Conservation (phyloP, 1,140 invertebrate genomes). For the Drosophila grimshawi region DNA sequence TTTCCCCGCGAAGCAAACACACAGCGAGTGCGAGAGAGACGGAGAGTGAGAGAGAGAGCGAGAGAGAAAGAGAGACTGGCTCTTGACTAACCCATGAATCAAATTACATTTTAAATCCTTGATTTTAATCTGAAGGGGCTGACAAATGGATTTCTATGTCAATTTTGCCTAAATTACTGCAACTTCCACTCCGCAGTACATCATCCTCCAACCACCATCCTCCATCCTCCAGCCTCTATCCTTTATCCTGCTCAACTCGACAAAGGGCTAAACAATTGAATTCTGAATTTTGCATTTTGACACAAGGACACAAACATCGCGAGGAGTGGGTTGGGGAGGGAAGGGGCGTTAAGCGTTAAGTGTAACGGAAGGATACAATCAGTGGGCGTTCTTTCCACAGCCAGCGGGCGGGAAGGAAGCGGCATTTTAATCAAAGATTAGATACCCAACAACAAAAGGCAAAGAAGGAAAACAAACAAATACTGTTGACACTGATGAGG, state of each 20-base stretch:
- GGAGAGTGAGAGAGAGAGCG: neutral
- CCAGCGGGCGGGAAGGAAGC: constrained; percentile 28
- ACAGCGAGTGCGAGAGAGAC: neutral
- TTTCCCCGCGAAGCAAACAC: constrained; percentile 1
- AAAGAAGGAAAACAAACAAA: constrained; percentile 4
- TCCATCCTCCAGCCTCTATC: neutral
- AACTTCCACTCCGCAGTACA: constrained; percentile 11
- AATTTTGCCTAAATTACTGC: constrained; percentile 66
- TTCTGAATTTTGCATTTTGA: constrained; percentile 73
- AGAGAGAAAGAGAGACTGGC: neutral
- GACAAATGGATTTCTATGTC: constrained; percentile 83
- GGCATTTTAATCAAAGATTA: constrained; percentile 83
- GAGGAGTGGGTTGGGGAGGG: neutral
- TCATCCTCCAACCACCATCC: neutral
- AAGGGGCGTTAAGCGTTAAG: constrained; percentile 2
- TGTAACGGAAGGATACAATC: constrained; percentile 57
- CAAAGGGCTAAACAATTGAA: constrained; percentile 80
- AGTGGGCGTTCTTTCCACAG: constrained; percentile 51
- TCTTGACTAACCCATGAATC: constrained; percentile 65
- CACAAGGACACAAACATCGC: constrained; percentile 49
- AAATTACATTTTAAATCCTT: constrained; percentile 84
- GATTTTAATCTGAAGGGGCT: constrained; percentile 84
- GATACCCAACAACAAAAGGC: constrained; percentile 42
- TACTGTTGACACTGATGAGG: constrained; percentile 71
- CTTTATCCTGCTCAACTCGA: constrained; percentile 16